Percentiles rank a stretch among this genome's conserved stretches.
phyloP scores from a whole-genome alignment of 2,888 invertebrate species.

The Pecten maximus region DNA sequence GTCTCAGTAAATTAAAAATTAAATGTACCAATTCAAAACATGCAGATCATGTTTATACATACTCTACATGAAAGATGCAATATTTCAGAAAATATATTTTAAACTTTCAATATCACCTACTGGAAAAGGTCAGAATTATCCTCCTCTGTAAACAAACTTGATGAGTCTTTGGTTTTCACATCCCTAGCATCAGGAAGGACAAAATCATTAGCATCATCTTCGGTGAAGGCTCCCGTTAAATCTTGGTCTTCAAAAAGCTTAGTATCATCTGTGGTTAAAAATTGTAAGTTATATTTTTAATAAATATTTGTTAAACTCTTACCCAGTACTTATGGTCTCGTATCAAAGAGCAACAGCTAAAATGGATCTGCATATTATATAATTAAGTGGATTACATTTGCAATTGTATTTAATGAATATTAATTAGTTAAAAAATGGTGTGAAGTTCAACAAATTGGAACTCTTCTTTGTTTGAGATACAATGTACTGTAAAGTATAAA shows the following conservation, averaged over 20 bases:
- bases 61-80: not conserved
- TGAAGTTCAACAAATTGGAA: no score
- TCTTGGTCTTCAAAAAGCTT: constrained; percentile 73
- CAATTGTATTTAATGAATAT: no score
- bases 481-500: no score
- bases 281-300: not conserved
- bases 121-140: constrained; percentile 66
- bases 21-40: no score
- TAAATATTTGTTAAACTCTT: no score
- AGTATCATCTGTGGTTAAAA: constrained; percentile 47
- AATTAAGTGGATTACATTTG: no score
- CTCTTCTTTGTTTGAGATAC: no score
- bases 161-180: not conserved
- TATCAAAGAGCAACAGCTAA: no score
- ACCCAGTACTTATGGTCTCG: no score
- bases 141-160: constrained; percentile 53
- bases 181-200: constrained; percentile 39
- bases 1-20: no score
- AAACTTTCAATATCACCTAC: constrained; percentile 43
- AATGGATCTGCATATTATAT: no score
- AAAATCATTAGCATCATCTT: constrained; percentile 63
- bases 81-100: not conserved
- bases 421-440: no score
- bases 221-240: constrained; percentile 67
- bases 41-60: not conserved